phyloP scores from a whole-genome alignment of 2,888 invertebrate species.

The Clusia tigrina region DNA sequence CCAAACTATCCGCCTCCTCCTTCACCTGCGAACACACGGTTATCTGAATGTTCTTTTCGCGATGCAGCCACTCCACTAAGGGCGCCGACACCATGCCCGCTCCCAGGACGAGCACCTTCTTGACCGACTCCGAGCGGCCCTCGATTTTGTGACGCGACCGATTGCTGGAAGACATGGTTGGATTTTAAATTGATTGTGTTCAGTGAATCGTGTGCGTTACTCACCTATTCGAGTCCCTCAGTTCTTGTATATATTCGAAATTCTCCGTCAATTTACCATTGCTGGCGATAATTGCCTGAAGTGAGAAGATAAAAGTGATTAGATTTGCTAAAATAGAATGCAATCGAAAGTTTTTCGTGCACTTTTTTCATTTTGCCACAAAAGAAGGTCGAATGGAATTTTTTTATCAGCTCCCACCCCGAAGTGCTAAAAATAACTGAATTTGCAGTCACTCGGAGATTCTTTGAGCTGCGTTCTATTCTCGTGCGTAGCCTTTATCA shows the following conservation, averaged over 20 bases:
- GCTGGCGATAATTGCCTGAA: slow-evolving; percentile 93
- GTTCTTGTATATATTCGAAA: slow-evolving; percentile 93
- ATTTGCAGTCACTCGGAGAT: no score
- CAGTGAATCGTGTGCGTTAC: neutral
- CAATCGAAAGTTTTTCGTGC: neutral
- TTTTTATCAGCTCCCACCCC: no score
- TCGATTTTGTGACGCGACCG: slow-evolving; percentile 78
- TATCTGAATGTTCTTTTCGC: slow-evolving; percentile 82
- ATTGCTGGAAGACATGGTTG: no score
- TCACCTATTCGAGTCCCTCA: slow-evolving; percentile 69
- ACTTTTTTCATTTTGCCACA: neutral
- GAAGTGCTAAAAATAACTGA: no score
- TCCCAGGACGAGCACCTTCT: slow-evolving; percentile 87
- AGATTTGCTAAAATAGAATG: neutral
- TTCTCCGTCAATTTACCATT: slow-evolving; percentile 92
- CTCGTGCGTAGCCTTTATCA: no score
- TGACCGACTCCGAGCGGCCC: slow-evolving; percentile 69
- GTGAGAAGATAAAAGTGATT: neutral
- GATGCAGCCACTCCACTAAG: slow-evolving; percentile 90
- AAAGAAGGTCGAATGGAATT: neutral
- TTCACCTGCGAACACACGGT: slow-evolving; percentile 88
- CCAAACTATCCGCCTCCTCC: slow-evolving; percentile 87
- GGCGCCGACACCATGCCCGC: slow-evolving; percentile 96
- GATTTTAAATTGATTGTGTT: no score
- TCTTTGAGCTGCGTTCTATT: no score